Conservation (phyloP, 2,797 vertebrate species). For the Amblyopsis hoosieri region DNA sequence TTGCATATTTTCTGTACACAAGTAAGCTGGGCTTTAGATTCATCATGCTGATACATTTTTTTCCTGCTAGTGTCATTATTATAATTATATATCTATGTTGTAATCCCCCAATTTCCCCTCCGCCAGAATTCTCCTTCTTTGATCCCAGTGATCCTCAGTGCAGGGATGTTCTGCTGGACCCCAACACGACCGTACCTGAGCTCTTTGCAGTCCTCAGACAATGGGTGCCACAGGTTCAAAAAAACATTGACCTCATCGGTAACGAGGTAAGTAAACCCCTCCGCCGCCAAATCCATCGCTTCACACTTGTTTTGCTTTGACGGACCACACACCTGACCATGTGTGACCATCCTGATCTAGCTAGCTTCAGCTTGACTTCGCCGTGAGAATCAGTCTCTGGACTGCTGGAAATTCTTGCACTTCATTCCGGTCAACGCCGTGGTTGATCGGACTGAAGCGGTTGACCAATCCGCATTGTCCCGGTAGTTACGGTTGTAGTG, state of each 20-base stretch:
- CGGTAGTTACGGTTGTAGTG: too few relatives aligned
- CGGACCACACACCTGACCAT: not conserved
- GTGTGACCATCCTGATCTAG: too few relatives aligned
- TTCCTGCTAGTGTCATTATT: not conserved
- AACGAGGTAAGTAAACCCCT: conserved; percentile 84
- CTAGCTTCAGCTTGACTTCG: too few relatives aligned
- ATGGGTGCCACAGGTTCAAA: conserved; percentile 98
- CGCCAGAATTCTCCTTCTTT: conserved; percentile 95
- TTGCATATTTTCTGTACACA: conserved; percentile 6
- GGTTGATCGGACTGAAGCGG: too few relatives aligned
- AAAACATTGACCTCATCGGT: conserved; percentile 90
- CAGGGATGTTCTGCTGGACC: conserved; percentile 88
- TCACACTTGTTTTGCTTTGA: not conserved
- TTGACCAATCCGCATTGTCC: too few relatives aligned
- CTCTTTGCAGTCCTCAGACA: conserved; percentile 96
- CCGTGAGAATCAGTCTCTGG: too few relatives aligned
- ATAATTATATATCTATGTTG: not conserved
- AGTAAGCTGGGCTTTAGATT: not conserved
- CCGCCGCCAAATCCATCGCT: not conserved
- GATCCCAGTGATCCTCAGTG: conserved; percentile 93
- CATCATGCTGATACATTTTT: not conserved
- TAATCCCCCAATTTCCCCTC: conserved; percentile 1
- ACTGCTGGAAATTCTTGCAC: too few relatives aligned
- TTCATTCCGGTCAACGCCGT: too few relatives aligned
- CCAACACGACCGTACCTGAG: conserved; percentile 91